A percentile compares a stretch with the other conserved stretches of the same genome.
Evolutionary conservation across 2,113 vertebrate genomes (phyloP).

Genomic region (Dromas ardeola): DNA sequence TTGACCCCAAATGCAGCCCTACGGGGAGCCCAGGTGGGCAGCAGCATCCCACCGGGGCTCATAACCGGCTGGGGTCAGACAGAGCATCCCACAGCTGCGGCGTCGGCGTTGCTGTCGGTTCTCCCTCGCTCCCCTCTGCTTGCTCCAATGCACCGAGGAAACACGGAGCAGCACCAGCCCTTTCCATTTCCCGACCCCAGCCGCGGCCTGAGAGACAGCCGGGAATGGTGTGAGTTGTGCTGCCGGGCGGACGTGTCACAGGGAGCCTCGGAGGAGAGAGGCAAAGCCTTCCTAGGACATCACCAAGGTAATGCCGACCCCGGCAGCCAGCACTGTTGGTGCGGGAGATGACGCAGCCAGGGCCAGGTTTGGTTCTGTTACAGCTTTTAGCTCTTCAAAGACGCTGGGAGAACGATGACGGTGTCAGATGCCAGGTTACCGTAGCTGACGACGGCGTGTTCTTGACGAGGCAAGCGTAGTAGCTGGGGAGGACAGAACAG

Average conservation of each 20-base stretch:
- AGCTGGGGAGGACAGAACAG: not conserved
- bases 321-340: fast-evolving
- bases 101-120: fast-evolving
- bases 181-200: not conserved
- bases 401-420: not conserved
- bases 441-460: not conserved
- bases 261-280: not conserved
- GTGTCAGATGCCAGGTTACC: not conserved
- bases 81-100: not conserved
- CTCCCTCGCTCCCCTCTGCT: not conserved
- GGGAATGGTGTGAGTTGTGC: not conserved
- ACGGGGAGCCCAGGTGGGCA: fast-evolving
- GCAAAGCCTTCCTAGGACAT: not conserved
- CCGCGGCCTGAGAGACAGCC: not conserved
- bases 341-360: not conserved
- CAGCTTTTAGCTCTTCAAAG: not conserved
- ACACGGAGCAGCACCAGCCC: not conserved
- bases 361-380: not conserved
- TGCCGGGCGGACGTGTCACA: fast-evolving
- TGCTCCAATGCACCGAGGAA: fast-evolving
- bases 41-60: not conserved
- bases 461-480: not conserved
- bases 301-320: not conserved
- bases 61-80: fast-evolving
- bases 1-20: not conserved